Base-by-base conservation (phyloP, 1,140 invertebrate species). In the Limonius californicus region DNA sequence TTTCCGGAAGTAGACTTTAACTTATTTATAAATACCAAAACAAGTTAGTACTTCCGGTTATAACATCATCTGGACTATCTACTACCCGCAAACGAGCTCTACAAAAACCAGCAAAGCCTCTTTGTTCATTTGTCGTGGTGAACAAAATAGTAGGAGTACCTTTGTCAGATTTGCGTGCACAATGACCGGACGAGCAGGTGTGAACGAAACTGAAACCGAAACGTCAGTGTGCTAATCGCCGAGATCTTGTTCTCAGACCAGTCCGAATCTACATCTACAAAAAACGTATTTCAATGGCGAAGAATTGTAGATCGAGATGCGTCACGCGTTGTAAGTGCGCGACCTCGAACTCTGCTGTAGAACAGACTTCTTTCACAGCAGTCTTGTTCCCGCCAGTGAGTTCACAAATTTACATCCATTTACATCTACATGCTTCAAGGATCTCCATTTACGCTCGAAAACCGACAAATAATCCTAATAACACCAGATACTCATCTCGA, bases 391-490 rank as follows among this genome's bases (percentile, higher is more conserved):
- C 16, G 45, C 45, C 15, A 50, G 16, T 18, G 45, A 50, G 9
- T 50, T 50, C 45, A 18, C 45, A 50, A 50, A 50, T 18, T 50
- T 50, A 50, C 16, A 50, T 19, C 45, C 20, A 16, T 50, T 45
- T 45, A 45, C 42, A 50, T 50, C 16, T 50, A 50, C 45, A 50
- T 50, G 20, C 16, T 21, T 18, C 20, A n/a, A n/a, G n/a, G 12
- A 18, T 45, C 42, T 45, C 4, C 2, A 45, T n/a, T 45, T 45
- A 50, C 45, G 20, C 14, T 50, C 45, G 45, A 50, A 16, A 21
- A 50, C 8, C 16, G 45, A 18, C 9, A 18, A 19, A 50, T 21
- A 8, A n/a, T 19, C 35, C n/a, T 39, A 39, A 39, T 39, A 39
- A 39, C 11, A n/a, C n/a, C n/a, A n/a, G n/a, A n/a, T n/a, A n/a